Percentiles rank a stretch among this genome's conserved stretches.
phyloP scores from a whole-genome alignment of 2,888 invertebrate genomes.

The Metellina segmentata region DNA sequence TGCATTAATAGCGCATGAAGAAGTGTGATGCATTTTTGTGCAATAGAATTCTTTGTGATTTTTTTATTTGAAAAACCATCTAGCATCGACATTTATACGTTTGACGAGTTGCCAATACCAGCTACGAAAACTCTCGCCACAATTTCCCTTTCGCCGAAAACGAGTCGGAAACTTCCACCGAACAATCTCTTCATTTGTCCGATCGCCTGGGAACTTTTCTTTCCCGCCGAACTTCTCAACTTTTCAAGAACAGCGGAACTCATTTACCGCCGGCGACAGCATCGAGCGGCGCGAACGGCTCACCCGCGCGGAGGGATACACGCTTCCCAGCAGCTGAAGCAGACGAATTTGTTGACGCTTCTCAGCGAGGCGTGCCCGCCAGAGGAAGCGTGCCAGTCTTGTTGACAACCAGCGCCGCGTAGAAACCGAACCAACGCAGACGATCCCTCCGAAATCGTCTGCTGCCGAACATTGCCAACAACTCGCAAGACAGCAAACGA shows the following conservation, averaged over 20 bases:
- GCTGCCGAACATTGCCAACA: neutral
- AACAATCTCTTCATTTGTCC: neutral
- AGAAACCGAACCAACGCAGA: neutral
- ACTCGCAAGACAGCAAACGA: neutral
- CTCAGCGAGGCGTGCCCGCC: conserved; percentile 48
- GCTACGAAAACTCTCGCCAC: neutral
- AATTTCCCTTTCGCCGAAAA: neutral
- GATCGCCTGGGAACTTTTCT: neutral
- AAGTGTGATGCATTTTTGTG: neutral
- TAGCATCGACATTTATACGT: neutral
- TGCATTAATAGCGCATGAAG: neutral
- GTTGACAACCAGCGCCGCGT: conserved; percentile 60
- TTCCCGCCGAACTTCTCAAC: conserved; percentile 54
- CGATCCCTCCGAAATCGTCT: neutral
- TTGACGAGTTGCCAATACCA: neutral
- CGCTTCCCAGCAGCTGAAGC: conserved; percentile 27
- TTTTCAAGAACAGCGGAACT: conserved; percentile 60
- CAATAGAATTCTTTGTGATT: neutral
- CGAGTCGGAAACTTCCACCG: neutral
- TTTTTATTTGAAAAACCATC: neutral
- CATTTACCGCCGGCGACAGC: conserved; percentile 54
- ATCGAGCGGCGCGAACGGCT: conserved; percentile 50
- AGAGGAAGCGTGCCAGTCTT: conserved; percentile 63
- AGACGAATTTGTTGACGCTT: conserved; percentile 76
- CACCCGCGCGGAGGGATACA: conserved; percentile 67